Evolutionary conservation across 1,140 invertebrate genomes (phyloP).

Genomic region (Sweltsa coloradensis): DNA sequence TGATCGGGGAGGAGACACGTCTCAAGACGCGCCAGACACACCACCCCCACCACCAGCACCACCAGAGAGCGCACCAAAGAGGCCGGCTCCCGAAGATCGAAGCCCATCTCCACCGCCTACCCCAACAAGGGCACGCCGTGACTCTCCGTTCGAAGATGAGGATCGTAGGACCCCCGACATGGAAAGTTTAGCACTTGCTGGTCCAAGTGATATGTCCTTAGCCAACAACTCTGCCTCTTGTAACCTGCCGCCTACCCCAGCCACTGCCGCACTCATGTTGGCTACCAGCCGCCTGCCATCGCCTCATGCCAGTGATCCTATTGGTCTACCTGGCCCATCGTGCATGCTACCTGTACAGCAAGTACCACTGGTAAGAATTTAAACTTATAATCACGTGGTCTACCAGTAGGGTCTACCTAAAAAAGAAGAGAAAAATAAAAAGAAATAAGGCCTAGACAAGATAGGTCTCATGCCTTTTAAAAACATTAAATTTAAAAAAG

Average conservation of each 20-base stretch:
- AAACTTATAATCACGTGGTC: too few species aligned
- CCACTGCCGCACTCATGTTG: conserved; percentile 19
- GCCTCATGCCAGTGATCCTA: conserved; percentile 50
- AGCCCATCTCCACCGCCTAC: conserved; percentile 11
- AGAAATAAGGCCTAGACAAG: too few species aligned
- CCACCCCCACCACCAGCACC: conserved; percentile 25
- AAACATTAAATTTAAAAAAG: too few species aligned
- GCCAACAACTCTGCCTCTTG: conserved; percentile 10
- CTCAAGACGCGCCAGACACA: conserved; percentile 26
- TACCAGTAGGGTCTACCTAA: too few species aligned
- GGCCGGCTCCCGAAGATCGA: conserved; percentile 10
- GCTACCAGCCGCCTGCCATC: conserved; percentile 39
- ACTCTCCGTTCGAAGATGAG: conserved; percentile 21
- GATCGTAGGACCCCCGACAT: conserved; percentile 31
- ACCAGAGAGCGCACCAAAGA: conserved; percentile 10
- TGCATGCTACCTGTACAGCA: conserved; percentile 71
- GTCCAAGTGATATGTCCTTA: conserved; percentile 40
- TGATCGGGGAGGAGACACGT: conserved; percentile 15
- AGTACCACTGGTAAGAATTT: conserved; percentile 64
- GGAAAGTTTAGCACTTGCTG: conserved; percentile 25
- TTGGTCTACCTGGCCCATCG: conserved; percentile 60
- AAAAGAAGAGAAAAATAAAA: too few species aligned
- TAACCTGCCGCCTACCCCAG: conserved; percentile 23
- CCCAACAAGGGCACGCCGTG: conserved; percentile 3
- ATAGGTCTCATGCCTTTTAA: too few species aligned